These are phyloP conservation scores for Himalopsyche japonica DNA, from an alignment of 2,888 invertebrate species.

Conservation along the genomic window DNA sequence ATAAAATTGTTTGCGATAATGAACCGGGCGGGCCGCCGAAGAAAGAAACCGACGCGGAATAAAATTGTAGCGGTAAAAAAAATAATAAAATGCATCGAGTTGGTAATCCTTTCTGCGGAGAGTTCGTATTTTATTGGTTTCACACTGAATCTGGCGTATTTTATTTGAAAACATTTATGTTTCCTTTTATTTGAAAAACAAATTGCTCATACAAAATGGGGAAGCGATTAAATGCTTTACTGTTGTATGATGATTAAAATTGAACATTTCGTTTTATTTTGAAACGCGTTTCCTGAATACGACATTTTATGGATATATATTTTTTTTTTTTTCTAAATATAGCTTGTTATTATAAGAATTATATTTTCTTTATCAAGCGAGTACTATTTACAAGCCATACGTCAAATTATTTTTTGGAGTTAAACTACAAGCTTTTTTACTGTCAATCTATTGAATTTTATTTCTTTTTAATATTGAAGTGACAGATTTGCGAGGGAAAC, in stretches of 20 bases:
- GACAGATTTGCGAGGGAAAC: too few relatives aligned
- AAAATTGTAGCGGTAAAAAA: neutral
- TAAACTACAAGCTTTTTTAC: too few relatives aligned
- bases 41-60: neutral
- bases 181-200: neutral
- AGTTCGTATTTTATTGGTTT: neutral
- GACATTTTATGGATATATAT: neutral
- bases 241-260: neutral
- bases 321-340: too few relatives aligned
- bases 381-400: too few relatives aligned
- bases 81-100: neutral
- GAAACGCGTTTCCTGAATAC: neutral
- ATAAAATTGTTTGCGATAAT: constrained; percentile 5
- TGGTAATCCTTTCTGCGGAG: neutral
- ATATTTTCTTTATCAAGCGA: too few relatives aligned
- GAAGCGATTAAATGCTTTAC: neutral
- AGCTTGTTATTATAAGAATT: too few relatives aligned
- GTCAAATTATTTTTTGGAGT: too few relatives aligned
- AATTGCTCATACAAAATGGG: neutral
- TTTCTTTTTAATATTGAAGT: too few relatives aligned
- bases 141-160: neutral
- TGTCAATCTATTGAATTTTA: too few relatives aligned
- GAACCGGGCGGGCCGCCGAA: neutral
- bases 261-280: neutral
- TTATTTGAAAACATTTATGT: neutral